phyloP scores from a whole-genome alignment of 2,888 invertebrate species.

The Hedya salicella region DNA sequence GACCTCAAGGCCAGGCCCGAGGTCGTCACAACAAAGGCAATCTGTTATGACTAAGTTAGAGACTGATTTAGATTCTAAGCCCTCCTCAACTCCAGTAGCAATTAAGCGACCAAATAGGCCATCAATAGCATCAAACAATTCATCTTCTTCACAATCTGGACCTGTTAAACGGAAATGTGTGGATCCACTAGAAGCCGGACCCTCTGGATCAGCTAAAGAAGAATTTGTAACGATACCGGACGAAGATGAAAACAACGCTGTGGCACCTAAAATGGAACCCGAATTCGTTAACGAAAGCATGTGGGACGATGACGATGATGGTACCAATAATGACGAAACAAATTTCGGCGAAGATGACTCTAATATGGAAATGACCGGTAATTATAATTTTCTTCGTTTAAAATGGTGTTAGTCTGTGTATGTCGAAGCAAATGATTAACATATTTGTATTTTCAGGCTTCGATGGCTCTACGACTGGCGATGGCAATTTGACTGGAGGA shows the following conservation, averaged over 20 bases:
- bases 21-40: slow-evolving; percentile 87
- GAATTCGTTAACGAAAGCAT: slow-evolving; percentile 87
- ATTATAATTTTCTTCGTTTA: slow-evolving; percentile 43
- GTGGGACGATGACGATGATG: slow-evolving; percentile 86
- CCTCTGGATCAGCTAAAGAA: slow-evolving; percentile 83
- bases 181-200: slow-evolving; percentile 87
- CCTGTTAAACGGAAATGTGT: slow-evolving; percentile 84
- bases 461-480: slow-evolving; percentile 81
- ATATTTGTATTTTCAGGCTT: slow-evolving; percentile 63
- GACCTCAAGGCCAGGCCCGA: slow-evolving; percentile 86
- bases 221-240: slow-evolving; percentile 83
- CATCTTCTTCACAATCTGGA: slow-evolving; percentile 85
- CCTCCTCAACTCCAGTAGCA: slow-evolving; percentile 86
- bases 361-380: slow-evolving; percentile 87
- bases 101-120: slow-evolving; percentile 87
- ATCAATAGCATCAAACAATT: slow-evolving; percentile 86
- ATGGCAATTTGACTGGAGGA: slow-evolving; percentile 80
- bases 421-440: no score
- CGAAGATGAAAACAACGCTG: slow-evolving; percentile 83
- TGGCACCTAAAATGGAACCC: slow-evolving; percentile 88
- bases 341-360: slow-evolving; percentile 88
- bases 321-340: slow-evolving; percentile 86
- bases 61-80: slow-evolving; percentile 86
- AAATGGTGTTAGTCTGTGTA: no score
- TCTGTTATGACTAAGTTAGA: slow-evolving; percentile 86